Evolutionary conservation across 2,888 invertebrate genomes (phyloP).

Genomic region (Volucella zonaria): DNA sequence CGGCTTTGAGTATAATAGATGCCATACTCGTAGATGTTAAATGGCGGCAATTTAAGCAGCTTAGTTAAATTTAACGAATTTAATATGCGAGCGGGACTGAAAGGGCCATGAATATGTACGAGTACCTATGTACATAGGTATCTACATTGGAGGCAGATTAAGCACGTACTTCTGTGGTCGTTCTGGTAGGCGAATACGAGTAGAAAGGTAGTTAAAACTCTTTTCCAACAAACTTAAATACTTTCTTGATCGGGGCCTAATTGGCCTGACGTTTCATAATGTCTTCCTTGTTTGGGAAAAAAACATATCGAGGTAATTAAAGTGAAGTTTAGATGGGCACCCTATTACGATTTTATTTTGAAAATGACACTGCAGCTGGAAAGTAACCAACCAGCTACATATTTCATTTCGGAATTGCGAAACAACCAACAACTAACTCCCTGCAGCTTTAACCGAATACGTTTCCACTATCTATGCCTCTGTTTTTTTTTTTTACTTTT

Average conservation of each 20-base stretch:
- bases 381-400: no score
- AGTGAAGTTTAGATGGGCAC: no score
- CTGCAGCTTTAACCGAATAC: no score
- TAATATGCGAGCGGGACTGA: constrained; percentile 42
- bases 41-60: constrained; percentile 65
- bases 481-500: no score
- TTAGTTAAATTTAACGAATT: constrained; percentile 67
- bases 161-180: background rate
- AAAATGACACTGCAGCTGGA: no score
- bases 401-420: no score
- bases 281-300: no score
- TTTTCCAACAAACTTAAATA: constrained; percentile 47
- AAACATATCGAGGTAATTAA: no score
- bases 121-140: constrained; percentile 12
- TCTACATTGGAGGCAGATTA: constrained; percentile 24
- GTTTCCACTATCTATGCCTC: no score
- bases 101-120: constrained; percentile 23
- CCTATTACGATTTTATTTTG: no score
- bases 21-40: constrained; percentile 34
- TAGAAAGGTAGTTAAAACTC: constrained; percentile 43
- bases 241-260: constrained; percentile 51
- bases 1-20: constrained; percentile 35
- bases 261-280: constrained; percentile 1
- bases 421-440: no score
- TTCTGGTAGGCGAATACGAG: background rate